These are phyloP conservation scores for Malurus leucopterus DNA, from an alignment of 2,797 vertebrate species.

Conservation along the genomic window DNA sequence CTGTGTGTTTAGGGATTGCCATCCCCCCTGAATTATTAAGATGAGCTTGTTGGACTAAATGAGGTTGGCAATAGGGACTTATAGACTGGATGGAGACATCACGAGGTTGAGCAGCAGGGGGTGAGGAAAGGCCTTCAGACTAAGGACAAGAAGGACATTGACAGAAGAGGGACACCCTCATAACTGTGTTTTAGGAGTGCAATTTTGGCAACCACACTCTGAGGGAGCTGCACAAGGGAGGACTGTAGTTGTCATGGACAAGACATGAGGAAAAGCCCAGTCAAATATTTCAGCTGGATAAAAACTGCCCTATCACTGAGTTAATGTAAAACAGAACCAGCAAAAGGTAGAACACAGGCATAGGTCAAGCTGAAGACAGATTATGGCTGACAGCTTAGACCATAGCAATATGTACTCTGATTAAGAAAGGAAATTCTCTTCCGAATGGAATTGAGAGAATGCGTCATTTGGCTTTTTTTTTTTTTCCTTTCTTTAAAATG, in stretches of 20 bases:
- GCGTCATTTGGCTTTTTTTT: neutral
- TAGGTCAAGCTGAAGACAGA: neutral
- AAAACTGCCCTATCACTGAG: neutral
- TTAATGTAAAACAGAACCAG: conserved; percentile 22
- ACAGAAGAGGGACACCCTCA: neutral
- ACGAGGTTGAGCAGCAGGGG: accelerated
- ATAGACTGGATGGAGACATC: neutral
- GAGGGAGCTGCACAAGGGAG: neutral
- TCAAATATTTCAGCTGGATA: neutral
- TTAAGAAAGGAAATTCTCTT: neutral
- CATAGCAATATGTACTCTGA: neutral
- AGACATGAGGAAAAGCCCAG: neutral
- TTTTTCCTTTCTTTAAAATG: neutral
- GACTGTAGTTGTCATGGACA: neutral
- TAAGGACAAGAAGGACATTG: neutral
- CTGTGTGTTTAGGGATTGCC: neutral
- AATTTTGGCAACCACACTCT: neutral
- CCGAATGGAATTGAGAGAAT: neutral
- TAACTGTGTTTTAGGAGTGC: neutral
- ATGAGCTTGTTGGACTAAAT: neutral
- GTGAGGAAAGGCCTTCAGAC: neutral
- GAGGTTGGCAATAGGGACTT: neutral
- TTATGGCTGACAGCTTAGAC: neutral
- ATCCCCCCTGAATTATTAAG: neutral
- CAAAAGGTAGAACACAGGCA: neutral